A percentile compares a stretch with the other conserved stretches of the same genome.
phyloP scores from a whole-genome alignment of 2,888 invertebrate species.

The Atethmia centrago region DNA sequence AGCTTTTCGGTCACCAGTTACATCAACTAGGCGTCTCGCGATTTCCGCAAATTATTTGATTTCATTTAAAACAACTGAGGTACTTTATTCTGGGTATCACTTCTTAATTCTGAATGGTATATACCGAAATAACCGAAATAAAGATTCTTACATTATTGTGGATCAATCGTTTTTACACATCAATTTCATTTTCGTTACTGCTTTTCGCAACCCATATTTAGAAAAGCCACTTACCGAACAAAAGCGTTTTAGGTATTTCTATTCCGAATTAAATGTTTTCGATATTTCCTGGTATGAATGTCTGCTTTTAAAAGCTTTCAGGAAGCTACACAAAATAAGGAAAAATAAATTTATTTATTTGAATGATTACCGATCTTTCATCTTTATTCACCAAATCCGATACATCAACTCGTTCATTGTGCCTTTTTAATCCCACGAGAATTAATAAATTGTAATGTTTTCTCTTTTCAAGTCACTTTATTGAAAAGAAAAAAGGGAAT shows the following conservation, averaged over 20 bases:
- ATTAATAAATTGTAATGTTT: constrained; percentile 27
- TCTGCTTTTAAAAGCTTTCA: constrained; percentile 39
- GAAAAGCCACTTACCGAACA: constrained; percentile 37
- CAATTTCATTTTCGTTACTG: constrained; percentile 23
- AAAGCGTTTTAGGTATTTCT: constrained; percentile 33
- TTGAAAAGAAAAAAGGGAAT: constrained; percentile 16
- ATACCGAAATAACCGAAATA: neutral
- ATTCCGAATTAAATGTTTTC: constrained; percentile 30
- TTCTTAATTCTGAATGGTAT: neutral
- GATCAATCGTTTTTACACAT: neutral
- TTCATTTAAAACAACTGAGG: no score
- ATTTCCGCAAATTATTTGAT: no score
- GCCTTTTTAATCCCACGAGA: constrained; percentile 36
- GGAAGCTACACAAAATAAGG: constrained; percentile 18
- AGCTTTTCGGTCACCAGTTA: no score
- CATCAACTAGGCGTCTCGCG: no score
- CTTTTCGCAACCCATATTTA: constrained; percentile 11
- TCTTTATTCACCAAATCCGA: constrained; percentile 44
- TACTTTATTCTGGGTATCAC: no score
- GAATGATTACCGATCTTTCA: constrained; percentile 26
- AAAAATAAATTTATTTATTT: constrained; percentile 22
- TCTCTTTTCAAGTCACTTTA: constrained; percentile 9
- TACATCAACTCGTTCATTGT: constrained; percentile 41
- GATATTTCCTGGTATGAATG: neutral
- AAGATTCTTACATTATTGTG: neutral